Percentiles rank a stretch among this genome's conserved stretches.
These are phyloP conservation scores for Sardinella longiceps DNA, from an alignment of 2,797 vertebrate species.

Conservation along the genomic window DNA sequence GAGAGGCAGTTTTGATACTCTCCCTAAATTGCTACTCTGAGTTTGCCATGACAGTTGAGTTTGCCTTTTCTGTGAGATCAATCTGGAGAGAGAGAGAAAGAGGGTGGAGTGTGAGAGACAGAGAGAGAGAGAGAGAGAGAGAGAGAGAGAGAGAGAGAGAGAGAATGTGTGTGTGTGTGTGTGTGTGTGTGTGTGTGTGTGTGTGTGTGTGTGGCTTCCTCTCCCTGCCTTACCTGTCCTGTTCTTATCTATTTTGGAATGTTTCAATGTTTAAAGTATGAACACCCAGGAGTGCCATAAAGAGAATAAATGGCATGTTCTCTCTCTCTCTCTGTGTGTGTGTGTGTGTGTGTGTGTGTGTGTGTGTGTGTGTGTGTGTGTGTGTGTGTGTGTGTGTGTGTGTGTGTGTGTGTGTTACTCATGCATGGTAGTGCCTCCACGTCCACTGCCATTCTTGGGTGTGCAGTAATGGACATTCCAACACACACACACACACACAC, in stretches of 20 bases:
- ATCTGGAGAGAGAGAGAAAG: too few species aligned
- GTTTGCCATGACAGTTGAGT: neutral
- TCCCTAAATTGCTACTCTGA: neutral
- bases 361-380: neutral
- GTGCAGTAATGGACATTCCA: slow-evolving; percentile 29
- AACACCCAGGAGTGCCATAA: slow-evolving; percentile 60
- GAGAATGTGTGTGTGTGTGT: neutral
- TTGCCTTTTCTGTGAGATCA: neutral
- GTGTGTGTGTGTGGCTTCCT: neutral
- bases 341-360: neutral
- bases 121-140: too few species aligned
- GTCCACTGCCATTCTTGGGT: neutral
- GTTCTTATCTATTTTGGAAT: slow-evolving; percentile 74
- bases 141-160: too few species aligned
- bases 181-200: neutral
- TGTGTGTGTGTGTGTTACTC: slow-evolving; percentile 4
- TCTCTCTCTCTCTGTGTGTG: too few species aligned
- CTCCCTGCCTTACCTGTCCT: slow-evolving; percentile 58
- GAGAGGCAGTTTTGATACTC: neutral
- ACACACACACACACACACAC: neutral
- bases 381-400: neutral
- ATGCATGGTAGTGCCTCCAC: neutral
- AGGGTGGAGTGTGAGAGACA: neutral
- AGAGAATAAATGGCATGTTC: neutral
- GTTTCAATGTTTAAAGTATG: slow-evolving; percentile 75